These are phyloP conservation scores for Doryteuthis pealeii DNA, from an alignment of 1,140 invertebrate genomes.

Conservation along the genomic window DNA sequence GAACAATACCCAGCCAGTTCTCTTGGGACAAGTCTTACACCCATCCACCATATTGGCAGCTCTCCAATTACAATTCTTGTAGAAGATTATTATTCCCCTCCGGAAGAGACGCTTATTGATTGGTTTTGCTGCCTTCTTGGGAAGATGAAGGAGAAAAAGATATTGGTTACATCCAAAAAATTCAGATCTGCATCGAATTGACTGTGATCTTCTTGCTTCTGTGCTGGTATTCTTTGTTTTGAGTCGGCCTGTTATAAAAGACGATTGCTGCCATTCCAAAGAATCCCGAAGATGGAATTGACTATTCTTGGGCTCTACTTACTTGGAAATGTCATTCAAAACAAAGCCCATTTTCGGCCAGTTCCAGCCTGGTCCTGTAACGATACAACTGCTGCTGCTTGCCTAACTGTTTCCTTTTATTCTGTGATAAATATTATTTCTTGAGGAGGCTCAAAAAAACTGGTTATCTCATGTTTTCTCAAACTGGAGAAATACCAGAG, in stretches of 20 bases:
- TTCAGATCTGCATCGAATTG: conserved; percentile 14
- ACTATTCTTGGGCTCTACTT: too few species aligned
- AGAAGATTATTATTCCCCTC: conserved; percentile 26
- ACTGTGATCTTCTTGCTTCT: conserved; percentile 21
- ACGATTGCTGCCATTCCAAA: not conserved
- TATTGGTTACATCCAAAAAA: conserved; percentile 8
- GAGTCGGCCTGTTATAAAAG: not conserved
- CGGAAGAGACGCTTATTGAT: conserved; percentile 31
- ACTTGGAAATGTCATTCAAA: too few species aligned
- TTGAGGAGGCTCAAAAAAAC: too few species aligned
- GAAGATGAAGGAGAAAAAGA: conserved; percentile 17
- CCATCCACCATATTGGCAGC: not conserved
- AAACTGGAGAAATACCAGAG: too few species aligned
- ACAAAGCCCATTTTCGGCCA: too few species aligned
- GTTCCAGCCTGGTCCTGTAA: too few species aligned
- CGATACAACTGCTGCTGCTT: too few species aligned
- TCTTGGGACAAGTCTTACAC: conserved; percentile 12
- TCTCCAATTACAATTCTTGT: conserved; percentile 7
- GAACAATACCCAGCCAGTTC: conserved; percentile 35
- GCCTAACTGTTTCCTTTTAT: too few species aligned
- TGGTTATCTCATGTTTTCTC: too few species aligned
- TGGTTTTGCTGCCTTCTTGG: conserved; percentile 35
- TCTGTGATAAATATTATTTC: too few species aligned
- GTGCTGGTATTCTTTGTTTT: conserved; percentile 8
- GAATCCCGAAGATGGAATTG: too few species aligned